phyloP scores from a whole-genome alignment of 2,113 vertebrate species.

The Sakesphorus luctuosus region DNA sequence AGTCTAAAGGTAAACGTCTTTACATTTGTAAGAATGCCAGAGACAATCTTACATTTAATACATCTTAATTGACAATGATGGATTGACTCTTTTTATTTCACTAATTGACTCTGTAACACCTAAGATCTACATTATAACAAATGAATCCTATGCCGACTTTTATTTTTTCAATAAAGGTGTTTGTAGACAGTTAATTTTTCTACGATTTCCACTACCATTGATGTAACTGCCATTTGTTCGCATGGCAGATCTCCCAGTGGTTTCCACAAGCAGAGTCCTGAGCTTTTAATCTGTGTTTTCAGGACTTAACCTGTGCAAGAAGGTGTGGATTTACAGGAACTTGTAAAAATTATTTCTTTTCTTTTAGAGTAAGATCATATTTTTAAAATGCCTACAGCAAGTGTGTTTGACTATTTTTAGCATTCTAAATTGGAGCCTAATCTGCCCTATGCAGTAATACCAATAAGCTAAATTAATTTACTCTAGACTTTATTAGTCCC shows the following conservation, averaged over 20 bases:
- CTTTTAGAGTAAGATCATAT: not conserved
- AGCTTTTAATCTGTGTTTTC: not conserved
- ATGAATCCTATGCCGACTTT: not conserved
- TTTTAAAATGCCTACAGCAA: not conserved
- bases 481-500: not conserved
- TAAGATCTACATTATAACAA: not conserved
- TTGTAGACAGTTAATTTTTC: not conserved
- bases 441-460: not conserved
- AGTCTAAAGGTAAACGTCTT: not conserved
- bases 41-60: not conserved
- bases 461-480: not conserved
- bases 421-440: not conserved
- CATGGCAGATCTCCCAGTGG: not conserved
- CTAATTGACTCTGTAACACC: slow-evolving; percentile 14
- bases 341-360: not conserved
- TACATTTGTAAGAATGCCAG: not conserved
- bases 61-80: slow-evolving; percentile 20
- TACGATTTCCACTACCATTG: not conserved
- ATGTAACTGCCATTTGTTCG: not conserved
- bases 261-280: not conserved
- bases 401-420: not conserved
- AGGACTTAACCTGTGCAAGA: not conserved
- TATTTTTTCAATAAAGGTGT: not conserved
- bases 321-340: not conserved
- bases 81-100: slow-evolving; percentile 39